A percentile compares a stretch with the other conserved stretches of the same genome.
These are phyloP conservation scores for Scrobipalpa costella DNA, from an alignment of 2,888 invertebrate genomes.

Conservation along the genomic window DNA sequence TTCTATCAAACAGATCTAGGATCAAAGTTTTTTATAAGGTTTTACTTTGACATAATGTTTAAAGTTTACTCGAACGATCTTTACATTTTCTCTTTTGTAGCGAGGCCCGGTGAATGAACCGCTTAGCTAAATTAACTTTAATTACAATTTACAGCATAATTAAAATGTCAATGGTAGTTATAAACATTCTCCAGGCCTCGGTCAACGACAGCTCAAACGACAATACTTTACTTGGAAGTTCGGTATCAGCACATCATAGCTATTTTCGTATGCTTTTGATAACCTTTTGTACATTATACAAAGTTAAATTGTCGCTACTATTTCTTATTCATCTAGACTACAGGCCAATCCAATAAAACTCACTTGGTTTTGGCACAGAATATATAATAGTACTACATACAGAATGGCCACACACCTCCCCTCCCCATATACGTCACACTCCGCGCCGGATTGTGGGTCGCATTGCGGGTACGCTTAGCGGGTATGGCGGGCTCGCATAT, in stretches of 20 bases:
- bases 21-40: too few relatives aligned
- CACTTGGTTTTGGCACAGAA: too few relatives aligned
- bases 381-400: too few relatives aligned
- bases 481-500: too few relatives aligned
- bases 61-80: not conserved
- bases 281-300: not conserved
- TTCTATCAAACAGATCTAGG: too few relatives aligned
- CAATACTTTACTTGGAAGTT: not conserved
- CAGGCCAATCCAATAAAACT: too few relatives aligned
- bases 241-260: not conserved
- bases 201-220: not conserved
- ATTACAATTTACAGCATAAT: slow-evolving; percentile 11
- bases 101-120: not conserved
- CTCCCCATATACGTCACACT: too few relatives aligned
- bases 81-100: not conserved
- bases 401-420: too few relatives aligned
- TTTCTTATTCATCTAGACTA: too few relatives aligned
- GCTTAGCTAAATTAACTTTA: slow-evolving; percentile 14
- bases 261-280: not conserved
- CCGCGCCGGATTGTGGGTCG: too few relatives aligned
- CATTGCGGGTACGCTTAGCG: too few relatives aligned
- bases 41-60: too few relatives aligned
- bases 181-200: not conserved
- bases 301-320: not conserved
- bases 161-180: not conserved